These are phyloP conservation scores for Stratiomys singularior DNA, from an alignment of 2,888 invertebrate species.

Conservation along the genomic window DNA sequence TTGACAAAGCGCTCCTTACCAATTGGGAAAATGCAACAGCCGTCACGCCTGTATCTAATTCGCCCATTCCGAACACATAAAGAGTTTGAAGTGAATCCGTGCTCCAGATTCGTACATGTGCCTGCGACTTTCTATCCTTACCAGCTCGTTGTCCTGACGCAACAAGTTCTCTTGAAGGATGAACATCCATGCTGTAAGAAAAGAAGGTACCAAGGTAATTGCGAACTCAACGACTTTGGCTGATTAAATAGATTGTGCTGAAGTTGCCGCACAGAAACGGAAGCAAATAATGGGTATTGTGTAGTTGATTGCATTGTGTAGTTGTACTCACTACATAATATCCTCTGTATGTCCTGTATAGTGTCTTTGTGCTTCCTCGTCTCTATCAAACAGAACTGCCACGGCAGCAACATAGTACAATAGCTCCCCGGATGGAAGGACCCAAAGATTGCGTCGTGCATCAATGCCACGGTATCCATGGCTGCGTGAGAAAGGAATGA, in stretches of 20 bases:
- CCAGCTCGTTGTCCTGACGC: slow-evolving; percentile 91
- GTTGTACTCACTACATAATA: slow-evolving; percentile 81
- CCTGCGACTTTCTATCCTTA: slow-evolving; percentile 84
- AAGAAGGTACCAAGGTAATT: neutral
- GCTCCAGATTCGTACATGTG: slow-evolving; percentile 93
- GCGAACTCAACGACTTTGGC: neutral
- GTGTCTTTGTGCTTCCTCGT: slow-evolving; percentile 88
- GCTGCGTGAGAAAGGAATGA: slow-evolving; percentile 63
- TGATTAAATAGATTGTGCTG: neutral
- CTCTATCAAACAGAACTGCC: slow-evolving; percentile 86
- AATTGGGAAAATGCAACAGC: slow-evolving; percentile 90
- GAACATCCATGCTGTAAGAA: slow-evolving; percentile 81
- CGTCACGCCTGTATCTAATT: slow-evolving; percentile 86
- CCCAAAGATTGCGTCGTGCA: slow-evolving; percentile 89
- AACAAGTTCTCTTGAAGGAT: slow-evolving; percentile 87
- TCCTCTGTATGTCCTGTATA: slow-evolving; percentile 94
- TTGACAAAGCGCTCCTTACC: slow-evolving; percentile 67
- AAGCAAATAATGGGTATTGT: neutral
- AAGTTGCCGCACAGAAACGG: neutral
- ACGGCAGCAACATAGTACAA: slow-evolving; percentile 93
- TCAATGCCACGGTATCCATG: slow-evolving; percentile 95
- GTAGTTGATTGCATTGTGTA: neutral
- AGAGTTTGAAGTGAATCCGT: slow-evolving; percentile 88
- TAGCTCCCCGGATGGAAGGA: slow-evolving; percentile 91
- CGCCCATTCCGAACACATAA: slow-evolving; percentile 91